Conservation (phyloP, 1,140 invertebrate genomes). For the Patella vulgata region DNA sequence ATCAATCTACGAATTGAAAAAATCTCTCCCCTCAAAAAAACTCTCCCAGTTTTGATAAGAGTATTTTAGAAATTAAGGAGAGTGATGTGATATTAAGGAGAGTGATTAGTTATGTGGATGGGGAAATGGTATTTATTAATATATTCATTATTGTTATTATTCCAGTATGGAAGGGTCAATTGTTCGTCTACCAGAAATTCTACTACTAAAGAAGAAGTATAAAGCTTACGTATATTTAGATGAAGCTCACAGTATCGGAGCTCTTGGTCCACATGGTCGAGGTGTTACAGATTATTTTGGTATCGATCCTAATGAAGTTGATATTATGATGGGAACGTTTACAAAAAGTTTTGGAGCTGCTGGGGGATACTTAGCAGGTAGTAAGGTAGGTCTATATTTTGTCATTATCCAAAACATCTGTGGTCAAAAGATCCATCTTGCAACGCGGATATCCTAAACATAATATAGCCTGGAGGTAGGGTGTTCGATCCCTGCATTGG, state of each 20-base stretch:
- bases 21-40: too few relatives aligned
- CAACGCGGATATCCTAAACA: background rate
- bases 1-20: too few relatives aligned
- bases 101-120: too few relatives aligned
- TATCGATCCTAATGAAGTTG: conserved; percentile 86
- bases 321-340: conserved; percentile 97
- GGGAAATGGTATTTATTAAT: too few relatives aligned
- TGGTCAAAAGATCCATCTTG: background rate
- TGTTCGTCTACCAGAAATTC: conserved; percentile 85
- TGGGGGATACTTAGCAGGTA: conserved; percentile 95
- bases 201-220: conserved; percentile 94
- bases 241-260: conserved; percentile 96
- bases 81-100: too few relatives aligned
- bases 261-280: conserved; percentile 85
- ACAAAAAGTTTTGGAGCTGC: conserved; percentile 95
- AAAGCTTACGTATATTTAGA: conserved; percentile 90
- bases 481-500: too few relatives aligned
- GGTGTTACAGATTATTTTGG: conserved; percentile 89
- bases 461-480: too few relatives aligned
- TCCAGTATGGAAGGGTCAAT: conserved; percentile 97
- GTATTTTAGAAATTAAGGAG: too few relatives aligned
- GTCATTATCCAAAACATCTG: too few relatives aligned
- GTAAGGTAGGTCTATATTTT: conserved; percentile 74
- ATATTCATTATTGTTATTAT: conserved; percentile 17
- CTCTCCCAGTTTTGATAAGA: too few relatives aligned